Percentiles rank a stretch among this genome's conserved stretches.
Conservation (phyloP, 2,888 invertebrate genomes). For the Glaucopsyche alexis region DNA sequence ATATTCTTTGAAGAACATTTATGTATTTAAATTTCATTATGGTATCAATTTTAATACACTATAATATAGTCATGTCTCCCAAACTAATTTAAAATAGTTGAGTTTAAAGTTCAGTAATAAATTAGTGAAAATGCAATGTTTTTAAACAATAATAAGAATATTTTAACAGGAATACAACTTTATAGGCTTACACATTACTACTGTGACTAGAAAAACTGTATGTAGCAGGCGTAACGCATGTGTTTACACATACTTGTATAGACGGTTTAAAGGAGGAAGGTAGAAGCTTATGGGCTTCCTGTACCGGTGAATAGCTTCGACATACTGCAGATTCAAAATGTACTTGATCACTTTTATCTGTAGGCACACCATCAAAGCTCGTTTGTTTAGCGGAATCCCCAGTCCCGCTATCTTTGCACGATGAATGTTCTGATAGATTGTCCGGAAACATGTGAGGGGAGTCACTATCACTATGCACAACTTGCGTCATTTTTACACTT, state of each 20-base stretch:
- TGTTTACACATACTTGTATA: conserved; percentile 77
- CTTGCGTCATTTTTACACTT: conserved; percentile 73
- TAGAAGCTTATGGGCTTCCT: conserved; percentile 74
- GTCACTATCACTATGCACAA: conserved; percentile 76
- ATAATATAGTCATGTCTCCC: too few relatives aligned
- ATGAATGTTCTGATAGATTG: conserved; percentile 86
- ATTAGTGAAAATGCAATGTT: conserved; percentile 67
- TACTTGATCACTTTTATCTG: conserved; percentile 70
- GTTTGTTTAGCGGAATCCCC: conserved; percentile 89
- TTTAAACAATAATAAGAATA: conserved; percentile 44
- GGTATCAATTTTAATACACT: too few relatives aligned
- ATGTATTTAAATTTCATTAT: too few relatives aligned
- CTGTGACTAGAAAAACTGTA: conserved; percentile 79
- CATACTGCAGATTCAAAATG: conserved; percentile 70
- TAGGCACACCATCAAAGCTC: conserved; percentile 81
- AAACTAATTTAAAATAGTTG: neutral
- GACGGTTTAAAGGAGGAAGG: conserved; percentile 76
- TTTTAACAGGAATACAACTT: conserved; percentile 44
- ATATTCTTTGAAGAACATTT: too few relatives aligned
- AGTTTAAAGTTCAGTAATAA: conserved; percentile 25
- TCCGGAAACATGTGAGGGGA: conserved; percentile 79
- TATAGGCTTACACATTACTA: conserved; percentile 67
- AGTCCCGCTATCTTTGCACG: conserved; percentile 89
- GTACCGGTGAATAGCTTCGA: conserved; percentile 72
- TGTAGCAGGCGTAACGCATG: conserved; percentile 76